Evolutionary conservation across 2,888 invertebrate genomes (phyloP), one percentile per base, ranked within the genome.

Genomic region (Luperina testacea): DNA sequence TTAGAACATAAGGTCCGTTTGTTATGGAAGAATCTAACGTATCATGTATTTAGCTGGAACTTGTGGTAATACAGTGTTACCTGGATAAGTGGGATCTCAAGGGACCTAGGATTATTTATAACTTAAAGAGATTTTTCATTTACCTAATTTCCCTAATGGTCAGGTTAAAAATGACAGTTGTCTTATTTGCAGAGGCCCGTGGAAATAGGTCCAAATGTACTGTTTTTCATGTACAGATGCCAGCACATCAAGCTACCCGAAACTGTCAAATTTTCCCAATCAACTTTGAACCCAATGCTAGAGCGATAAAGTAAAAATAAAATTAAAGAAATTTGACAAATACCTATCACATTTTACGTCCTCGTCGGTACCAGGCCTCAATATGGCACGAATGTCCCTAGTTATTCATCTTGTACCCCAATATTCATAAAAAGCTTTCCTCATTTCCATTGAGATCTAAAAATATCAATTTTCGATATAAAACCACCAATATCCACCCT

Each of bases 401-500:
- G 7, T 71, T n/a, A 7, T 61, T 57, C 11, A n/a, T n/a, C 32
- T 2, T 17, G n/a, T 71, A 71, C 4, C n/a, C 13, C 20, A 61
- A 71, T 6, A n/a, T 38, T n/a, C n/a, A 24, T 17, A 53, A 71
- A 53, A 20, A 24, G 6, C 15, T 27, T 38, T 51, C 20, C 13
- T 45, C 32, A 70, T 81, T 78, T 78, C 42, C 57, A 68, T 65
- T 75, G 27, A 73, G 20, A 38, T 72, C 15, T 24, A 75, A 87
- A 81, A 78, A 81, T 82, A 86, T 85, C 82, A 82, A 88, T 84
- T 86, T 86, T 88, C 88, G 87, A 93, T 92, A 90, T 87, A 81
- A 88, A 90, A 85, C 89, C 84, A 82, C 90, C 93, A 67, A 89
- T 83, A 85, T 57, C 92, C 91, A 88, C 87, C 82, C 82, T 85